Base-by-base conservation (phyloP, 1,140 invertebrate species). In the Odontomachus brunneus region DNA sequence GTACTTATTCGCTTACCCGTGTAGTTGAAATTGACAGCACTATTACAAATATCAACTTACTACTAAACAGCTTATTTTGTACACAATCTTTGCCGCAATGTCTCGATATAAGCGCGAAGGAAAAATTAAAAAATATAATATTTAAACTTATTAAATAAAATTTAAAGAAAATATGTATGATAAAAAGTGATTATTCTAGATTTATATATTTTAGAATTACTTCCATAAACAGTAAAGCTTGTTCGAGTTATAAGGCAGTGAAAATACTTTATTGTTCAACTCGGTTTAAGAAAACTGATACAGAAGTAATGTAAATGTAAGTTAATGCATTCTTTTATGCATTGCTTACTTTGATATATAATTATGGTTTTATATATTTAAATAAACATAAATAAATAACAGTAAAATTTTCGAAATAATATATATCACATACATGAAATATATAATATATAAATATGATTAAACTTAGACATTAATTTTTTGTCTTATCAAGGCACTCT, bases 401-500 rank as follows among this genome's bases (percentile, higher is more conserved):
- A 7, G 9, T 44, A 44, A 44, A 44, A 44, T 11, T 9, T 7
- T 7, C 3, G 38, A 11, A 44, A 44, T 33, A 33, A 44, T 44
- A 44, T 33, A 33, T 44, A 44, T 44, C 38, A 44, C 38, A 44
- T 44, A 44, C 38, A 44, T 44, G 3, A 44, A 44, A 44, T 44
- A 3, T 11, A 44, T 11, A 44, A 44, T 44, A 44, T 11, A 60
- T 49, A 62, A 63, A 51, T 2, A 66, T 66, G 62, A 66, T 29
- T 12, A 7, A 29, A 53, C 3, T 49, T 0, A 19, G 19, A 22
- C 22, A 29, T 76, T 66, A 65, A 19, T 44, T 15, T 48, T 22
- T 48, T 60, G 19, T 29, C 0, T 69, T 19, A 71, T 66, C 48
- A 76, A 76, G 74, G 74, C 60, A 76, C 74, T n/a, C n/a, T n/a